Evolutionary conservation across 2,888 invertebrate species (phyloP).

Genomic region (Tetragonula carbonaria): DNA sequence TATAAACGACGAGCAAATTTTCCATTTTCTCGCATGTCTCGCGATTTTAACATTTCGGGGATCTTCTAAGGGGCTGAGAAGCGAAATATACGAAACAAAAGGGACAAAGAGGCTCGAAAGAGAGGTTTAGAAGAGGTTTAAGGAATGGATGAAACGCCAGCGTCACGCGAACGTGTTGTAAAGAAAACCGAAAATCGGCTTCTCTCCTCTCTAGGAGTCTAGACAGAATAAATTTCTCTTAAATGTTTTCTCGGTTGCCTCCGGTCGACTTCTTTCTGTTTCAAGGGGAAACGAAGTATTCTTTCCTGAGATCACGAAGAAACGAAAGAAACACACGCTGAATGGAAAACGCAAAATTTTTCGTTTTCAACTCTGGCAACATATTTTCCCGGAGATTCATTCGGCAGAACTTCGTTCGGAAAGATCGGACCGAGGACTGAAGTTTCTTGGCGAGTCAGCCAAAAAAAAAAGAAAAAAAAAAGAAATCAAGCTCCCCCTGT

Average conservation of each 20-base stretch:
- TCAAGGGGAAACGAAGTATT: not conserved
- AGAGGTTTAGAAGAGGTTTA: not conserved
- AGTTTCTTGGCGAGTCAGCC: not conserved
- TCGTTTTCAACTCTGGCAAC: not conserved
- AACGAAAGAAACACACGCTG: too few species aligned
- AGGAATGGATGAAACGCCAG: not conserved
- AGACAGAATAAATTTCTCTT: not conserved
- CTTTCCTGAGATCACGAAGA: too few species aligned
- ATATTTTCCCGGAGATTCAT: slow-evolving; percentile 11
- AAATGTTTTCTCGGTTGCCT: not conserved
- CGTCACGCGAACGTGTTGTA: too few species aligned
- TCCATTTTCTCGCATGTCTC: too few species aligned
- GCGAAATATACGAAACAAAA: not conserved
- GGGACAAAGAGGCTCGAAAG: not conserved
- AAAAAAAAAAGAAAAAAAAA: too few species aligned
- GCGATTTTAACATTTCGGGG: not conserved
- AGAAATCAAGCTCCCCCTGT: not conserved
- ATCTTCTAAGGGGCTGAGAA: not conserved
- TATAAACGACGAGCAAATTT: too few species aligned
- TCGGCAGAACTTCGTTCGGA: not conserved
- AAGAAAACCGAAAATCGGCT: too few species aligned
- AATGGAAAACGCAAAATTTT: not conserved
- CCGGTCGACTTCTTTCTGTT: not conserved
- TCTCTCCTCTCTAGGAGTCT: not conserved
- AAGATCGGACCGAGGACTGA: not conserved